Conservation (phyloP, 1,140 invertebrate species). For the Rhynchophorus ferrugineus region DNA sequence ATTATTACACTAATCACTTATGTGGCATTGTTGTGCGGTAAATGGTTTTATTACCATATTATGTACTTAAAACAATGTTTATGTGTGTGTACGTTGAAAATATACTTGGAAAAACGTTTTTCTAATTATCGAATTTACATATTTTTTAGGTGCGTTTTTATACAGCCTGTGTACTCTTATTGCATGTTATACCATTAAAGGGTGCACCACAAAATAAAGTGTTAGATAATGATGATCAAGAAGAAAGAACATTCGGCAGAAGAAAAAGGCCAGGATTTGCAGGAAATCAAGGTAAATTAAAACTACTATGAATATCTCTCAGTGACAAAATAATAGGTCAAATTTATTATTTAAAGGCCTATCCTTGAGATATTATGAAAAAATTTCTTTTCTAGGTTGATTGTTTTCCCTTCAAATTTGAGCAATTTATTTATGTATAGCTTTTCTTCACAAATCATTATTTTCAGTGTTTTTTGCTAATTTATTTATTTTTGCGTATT, state of each 20-base stretch:
- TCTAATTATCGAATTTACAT: background rate
- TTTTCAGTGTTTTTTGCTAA: too few relatives aligned
- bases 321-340: too few relatives aligned
- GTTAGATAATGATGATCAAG: conserved; percentile 3
- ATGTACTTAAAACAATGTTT: background rate
- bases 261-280: conserved; percentile 8
- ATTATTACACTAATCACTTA: background rate
- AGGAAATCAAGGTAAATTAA: conserved; percentile 9
- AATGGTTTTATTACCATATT: background rate
- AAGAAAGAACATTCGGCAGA: conserved; percentile 5
- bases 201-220: conserved; percentile 7
- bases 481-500: too few relatives aligned
- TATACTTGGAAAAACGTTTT: background rate
- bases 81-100: background rate
- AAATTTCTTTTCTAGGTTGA: too few relatives aligned
- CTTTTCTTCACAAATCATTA: too few relatives aligned
- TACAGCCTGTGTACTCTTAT: background rate
- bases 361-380: too few relatives aligned
- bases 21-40: background rate
- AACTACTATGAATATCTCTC: too few relatives aligned
- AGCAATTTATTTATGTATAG: too few relatives aligned
- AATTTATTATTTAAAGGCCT: too few relatives aligned
- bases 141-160: background rate
- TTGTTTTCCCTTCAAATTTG: too few relatives aligned
- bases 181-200: background rate